Base-by-base conservation (phyloP, 2,797 vertebrate species). In the Gymnoscopelus braueri region DNA sequence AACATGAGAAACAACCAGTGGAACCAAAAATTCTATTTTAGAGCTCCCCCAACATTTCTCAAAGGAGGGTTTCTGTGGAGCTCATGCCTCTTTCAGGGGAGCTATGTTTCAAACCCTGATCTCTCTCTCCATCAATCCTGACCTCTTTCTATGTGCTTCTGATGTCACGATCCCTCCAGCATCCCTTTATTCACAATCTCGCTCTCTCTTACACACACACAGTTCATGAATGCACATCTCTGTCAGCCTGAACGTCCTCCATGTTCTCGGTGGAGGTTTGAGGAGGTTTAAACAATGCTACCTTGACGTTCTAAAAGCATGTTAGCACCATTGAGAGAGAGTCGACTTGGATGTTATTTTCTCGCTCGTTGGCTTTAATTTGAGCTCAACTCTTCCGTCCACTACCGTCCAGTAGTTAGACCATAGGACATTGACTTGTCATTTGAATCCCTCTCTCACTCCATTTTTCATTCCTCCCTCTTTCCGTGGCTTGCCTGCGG, bases 401-500 rank as follows among this genome's bases (percentile, higher is more conserved):
- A 71, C 54, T 62, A 55, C 68, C 71, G 70, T 69, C 67, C 75
- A 57, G 39, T 5, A 57, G 39, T 5, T 48, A 54, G 58, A 75
- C 78, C 79, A 67, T 39, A 7, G 74, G 59, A 74, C 26, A 70
- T 67, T 85, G 70, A 55, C 67, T 58, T 67, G 67, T 82, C 71
- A 70, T 81, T 65, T 67, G 66, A 77, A 75, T 74, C 80, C 65
- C 64, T 67, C 39, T 81, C 75, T 47, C 52, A 11, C 52, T 71
- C 29, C 12, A 10, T 61, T 68, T 74, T 54, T 69, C 60, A 11
- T 60, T 60, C 65, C 63, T n/a, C 14, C 69, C 54, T 32, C 52
- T 59, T 32, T 76, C 54, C 54, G 65, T 80, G 80, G 78, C 75
- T 55, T 24, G 77, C 85, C 76, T 1, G 71, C 80, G 76, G 87